Evolutionary conservation across 2,797 vertebrate genomes (phyloP).

Genomic region (Sebastes cheni): DNA sequence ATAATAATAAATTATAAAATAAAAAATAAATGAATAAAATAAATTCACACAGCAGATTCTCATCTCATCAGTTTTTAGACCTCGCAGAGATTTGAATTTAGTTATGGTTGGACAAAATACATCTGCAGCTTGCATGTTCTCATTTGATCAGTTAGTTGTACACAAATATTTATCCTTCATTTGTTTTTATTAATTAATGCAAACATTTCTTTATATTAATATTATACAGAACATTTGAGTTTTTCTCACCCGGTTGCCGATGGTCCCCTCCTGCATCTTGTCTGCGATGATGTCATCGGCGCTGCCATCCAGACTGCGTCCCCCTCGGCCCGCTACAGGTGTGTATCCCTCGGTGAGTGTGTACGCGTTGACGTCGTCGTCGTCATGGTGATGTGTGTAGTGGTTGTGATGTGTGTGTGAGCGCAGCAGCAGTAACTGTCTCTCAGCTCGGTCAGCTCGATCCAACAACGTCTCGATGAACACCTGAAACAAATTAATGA

Average conservation of each 20-base stretch:
- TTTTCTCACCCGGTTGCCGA: constrained; percentile 56
- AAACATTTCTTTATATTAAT: too few relatives aligned
- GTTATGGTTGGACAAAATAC: too few relatives aligned
- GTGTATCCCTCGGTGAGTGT: background rate
- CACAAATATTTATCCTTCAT: too few relatives aligned
- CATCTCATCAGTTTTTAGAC: too few relatives aligned
- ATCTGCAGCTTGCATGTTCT: too few relatives aligned
- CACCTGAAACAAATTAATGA: constrained; percentile 38
- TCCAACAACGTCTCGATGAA: constrained; percentile 92
- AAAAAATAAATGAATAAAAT: too few relatives aligned
- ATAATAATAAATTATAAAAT: too few relatives aligned
- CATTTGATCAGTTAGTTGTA: too few relatives aligned
- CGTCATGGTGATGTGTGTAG: background rate
- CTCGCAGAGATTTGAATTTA: too few relatives aligned
- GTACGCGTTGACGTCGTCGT: background rate
- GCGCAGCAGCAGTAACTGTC: constrained; percentile 83
- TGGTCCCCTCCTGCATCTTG: constrained; percentile 38
- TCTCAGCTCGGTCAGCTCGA: constrained; percentile 87
- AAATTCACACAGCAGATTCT: too few relatives aligned
- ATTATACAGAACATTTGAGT: background rate
- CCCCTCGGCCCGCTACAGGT: background rate
- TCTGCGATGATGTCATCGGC: constrained; percentile 19
- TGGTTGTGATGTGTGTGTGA: background rate
- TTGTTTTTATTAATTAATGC: too few relatives aligned
- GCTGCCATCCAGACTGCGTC: constrained; percentile 62